Percentiles rank a stretch among this genome's conserved stretches.
These are phyloP conservation scores for Erebia epiphron DNA, from an alignment of 2,888 invertebrate species.

Conservation along the genomic window DNA sequence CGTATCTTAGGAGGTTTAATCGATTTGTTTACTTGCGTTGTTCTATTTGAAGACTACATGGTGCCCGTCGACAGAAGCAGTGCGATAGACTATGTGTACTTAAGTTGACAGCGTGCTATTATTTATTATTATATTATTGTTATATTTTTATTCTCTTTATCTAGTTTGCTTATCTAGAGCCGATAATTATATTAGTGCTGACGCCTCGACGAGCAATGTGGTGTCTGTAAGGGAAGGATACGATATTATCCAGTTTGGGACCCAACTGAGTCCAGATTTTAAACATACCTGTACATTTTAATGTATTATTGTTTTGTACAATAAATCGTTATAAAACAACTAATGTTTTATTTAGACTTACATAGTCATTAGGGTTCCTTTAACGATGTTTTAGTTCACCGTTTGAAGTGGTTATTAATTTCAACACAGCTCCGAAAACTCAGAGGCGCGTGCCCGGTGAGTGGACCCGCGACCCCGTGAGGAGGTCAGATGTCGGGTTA, in stretches of 20 bases:
- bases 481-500: too few relatives aligned
- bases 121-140: constrained; percentile 74
- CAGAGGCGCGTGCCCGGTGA: too few relatives aligned
- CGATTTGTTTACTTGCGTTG: constrained; percentile 80
- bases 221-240: constrained; percentile 82
- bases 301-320: constrained; percentile 85
- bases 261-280: constrained; percentile 77
- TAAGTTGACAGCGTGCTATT: constrained; percentile 80
- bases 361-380: neutral
- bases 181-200: constrained; percentile 80
- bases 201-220: constrained; percentile 82
- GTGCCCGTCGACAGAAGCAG: constrained; percentile 81
- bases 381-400: too few relatives aligned
- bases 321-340: constrained; percentile 83
- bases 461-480: too few relatives aligned
- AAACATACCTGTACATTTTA: constrained; percentile 84
- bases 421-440: too few relatives aligned
- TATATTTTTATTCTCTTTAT: constrained; percentile 79
- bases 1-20: constrained; percentile 81
- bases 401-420: too few relatives aligned
- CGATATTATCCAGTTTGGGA: constrained; percentile 81
- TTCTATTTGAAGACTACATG: constrained; percentile 82
- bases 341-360: constrained; percentile 57
- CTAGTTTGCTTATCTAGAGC: constrained; percentile 82
- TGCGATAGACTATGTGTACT: constrained; percentile 82